A percentile compares a stretch with the other conserved stretches of the same genome.
Evolutionary conservation across 2,113 vertebrate species (phyloP).

Genomic region (Eupsittula cactorum): DNA sequence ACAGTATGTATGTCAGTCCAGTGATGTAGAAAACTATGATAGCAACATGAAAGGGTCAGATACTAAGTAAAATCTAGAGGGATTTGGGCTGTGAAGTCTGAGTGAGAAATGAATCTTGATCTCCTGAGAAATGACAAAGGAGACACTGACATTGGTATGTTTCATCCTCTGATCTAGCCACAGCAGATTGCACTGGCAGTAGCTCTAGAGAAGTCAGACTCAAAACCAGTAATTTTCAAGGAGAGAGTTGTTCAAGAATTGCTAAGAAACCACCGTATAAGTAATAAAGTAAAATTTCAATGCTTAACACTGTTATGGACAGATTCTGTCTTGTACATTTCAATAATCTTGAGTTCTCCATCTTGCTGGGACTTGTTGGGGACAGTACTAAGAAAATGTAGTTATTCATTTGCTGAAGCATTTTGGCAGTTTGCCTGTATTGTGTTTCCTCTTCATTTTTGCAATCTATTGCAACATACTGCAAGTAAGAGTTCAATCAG

Average conservation of each 20-base stretch:
- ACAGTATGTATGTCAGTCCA: constrained; percentile 20
- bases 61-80: not conserved
- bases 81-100: not conserved
- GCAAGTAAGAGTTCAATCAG: not conserved
- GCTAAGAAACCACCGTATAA: not conserved
- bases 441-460: not conserved
- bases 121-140: not conserved
- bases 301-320: not conserved
- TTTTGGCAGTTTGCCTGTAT: not conserved
- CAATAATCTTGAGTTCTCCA: not conserved
- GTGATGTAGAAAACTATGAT: constrained; percentile 3
- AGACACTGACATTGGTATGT: not conserved
- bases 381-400: not conserved
- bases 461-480: not conserved
- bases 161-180: not conserved
- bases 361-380: not conserved
- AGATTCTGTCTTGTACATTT: not conserved
- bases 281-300: not conserved
- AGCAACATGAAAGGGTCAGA: not conserved
- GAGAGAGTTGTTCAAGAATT: not conserved
- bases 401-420: not conserved
- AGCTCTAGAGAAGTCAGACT: not conserved
- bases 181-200: not conserved
- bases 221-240: not conserved
- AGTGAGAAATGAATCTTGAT: not conserved